Conservation (phyloP, 2,888 invertebrate genomes). For the Phytoseiulus persimilis region DNA sequence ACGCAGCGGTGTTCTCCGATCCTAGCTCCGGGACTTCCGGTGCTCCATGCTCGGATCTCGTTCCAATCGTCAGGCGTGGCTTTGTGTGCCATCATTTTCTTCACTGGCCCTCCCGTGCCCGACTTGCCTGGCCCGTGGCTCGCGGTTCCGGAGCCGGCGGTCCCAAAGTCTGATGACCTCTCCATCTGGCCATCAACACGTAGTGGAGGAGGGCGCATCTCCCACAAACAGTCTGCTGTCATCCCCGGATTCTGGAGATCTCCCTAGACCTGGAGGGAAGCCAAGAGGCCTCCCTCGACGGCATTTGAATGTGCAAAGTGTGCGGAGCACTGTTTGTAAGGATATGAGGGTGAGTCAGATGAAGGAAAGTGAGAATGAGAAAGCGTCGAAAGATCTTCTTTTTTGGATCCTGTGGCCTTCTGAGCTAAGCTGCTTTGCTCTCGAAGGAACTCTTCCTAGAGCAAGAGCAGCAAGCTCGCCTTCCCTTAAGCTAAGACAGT, state of each 20-base stretch:
- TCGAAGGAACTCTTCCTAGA: background rate
- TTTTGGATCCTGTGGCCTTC: background rate
- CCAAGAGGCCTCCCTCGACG: background rate
- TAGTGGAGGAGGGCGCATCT: too few species aligned
- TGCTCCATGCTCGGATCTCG: too few species aligned
- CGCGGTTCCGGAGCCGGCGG: too few species aligned
- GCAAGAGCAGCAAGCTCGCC: background rate
- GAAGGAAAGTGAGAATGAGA: background rate
- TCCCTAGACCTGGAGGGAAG: background rate
- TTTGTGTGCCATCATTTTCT: too few species aligned
- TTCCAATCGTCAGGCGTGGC: too few species aligned
- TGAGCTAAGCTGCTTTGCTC: background rate
- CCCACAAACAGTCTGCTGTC: too few species aligned
- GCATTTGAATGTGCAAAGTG: background rate
- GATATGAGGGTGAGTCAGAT: background rate
- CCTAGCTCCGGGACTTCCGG: too few species aligned
- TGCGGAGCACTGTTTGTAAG: background rate
- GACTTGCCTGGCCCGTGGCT: too few species aligned
- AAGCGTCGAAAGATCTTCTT: background rate
- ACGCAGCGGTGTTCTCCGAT: background rate
- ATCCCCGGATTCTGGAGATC: too few species aligned
- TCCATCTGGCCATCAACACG: too few species aligned
- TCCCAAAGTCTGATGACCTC: too few species aligned
- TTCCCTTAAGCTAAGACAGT: background rate
- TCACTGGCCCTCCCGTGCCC: too few species aligned